Conservation (phyloP, 2,888 invertebrate genomes). For the Callinectes sapidus region DNA sequence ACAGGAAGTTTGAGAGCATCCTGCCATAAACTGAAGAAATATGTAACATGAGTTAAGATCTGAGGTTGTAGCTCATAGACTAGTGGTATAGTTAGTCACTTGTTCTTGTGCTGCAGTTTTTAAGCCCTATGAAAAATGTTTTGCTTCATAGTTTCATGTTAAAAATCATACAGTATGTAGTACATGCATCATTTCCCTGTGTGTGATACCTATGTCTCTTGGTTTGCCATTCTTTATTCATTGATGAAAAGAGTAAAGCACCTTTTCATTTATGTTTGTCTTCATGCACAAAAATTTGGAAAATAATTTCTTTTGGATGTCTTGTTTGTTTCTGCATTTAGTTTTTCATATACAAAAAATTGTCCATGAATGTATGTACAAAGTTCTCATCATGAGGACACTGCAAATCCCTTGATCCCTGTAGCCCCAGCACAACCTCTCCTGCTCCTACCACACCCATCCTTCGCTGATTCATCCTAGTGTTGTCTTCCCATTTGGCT, state of each 20-base stretch:
- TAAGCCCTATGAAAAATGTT: background rate
- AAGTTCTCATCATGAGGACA: background rate
- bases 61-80: background rate
- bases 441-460: background rate
- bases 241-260: background rate
- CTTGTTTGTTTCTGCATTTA: background rate
- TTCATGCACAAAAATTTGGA: background rate
- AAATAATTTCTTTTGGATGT: background rate
- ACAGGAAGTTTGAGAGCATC: background rate
- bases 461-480: conserved; percentile 33
- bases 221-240: background rate
- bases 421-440: conserved; percentile 21
- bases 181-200: background rate
- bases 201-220: background rate
- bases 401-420: background rate
- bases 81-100: background rate
- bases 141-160: background rate
- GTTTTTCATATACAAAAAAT: background rate
- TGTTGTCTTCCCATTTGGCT: conserved; percentile 58
- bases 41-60: background rate
- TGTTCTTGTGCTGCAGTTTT: background rate
- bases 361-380: conserved; percentile 24
- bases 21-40: background rate
- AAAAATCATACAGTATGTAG: background rate
- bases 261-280: conserved; percentile 3